These are phyloP conservation scores for Apteryx owenii DNA, from an alignment of 2,113 vertebrate genomes.

Conservation along the genomic window DNA sequence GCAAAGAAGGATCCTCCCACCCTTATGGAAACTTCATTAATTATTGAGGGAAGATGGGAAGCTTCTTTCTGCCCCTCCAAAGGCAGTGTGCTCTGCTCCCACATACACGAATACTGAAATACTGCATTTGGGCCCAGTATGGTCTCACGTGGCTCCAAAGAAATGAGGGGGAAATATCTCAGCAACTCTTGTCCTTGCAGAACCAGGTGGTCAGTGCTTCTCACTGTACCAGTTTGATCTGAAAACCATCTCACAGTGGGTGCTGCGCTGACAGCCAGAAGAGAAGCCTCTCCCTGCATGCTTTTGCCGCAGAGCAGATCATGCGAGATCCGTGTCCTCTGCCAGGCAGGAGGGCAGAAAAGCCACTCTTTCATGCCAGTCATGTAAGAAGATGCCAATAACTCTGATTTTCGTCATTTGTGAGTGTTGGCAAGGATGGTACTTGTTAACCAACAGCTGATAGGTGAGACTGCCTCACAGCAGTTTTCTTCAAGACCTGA, in stretches of 20 bases:
- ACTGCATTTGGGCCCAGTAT: not conserved
- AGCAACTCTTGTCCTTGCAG: not conserved
- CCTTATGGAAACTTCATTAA: not conserved
- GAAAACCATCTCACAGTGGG: not conserved
- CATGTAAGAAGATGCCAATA: not conserved
- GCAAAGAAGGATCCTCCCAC: not conserved
- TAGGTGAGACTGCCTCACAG: not conserved
- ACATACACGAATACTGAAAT: accelerated
- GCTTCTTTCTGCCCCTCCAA: not conserved
- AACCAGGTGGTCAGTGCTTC: not conserved
- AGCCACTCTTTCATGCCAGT: not conserved
- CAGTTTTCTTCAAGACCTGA: not conserved
- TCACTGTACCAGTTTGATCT: not conserved
- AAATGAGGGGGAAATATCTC: not conserved
- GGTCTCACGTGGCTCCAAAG: not conserved
- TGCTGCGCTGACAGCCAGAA: not conserved
- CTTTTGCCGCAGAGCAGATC: not conserved
- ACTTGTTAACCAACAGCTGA: not conserved
- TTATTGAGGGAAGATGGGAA: not conserved
- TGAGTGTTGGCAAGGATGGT: not conserved
- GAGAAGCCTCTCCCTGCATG: accelerated
- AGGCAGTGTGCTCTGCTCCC: not conserved
- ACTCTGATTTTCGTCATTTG: not conserved
- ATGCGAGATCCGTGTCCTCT: not conserved
- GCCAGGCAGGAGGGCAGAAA: not conserved